Conservation (phyloP, 2,888 invertebrate genomes). For the Maniola hyperantus region DNA sequence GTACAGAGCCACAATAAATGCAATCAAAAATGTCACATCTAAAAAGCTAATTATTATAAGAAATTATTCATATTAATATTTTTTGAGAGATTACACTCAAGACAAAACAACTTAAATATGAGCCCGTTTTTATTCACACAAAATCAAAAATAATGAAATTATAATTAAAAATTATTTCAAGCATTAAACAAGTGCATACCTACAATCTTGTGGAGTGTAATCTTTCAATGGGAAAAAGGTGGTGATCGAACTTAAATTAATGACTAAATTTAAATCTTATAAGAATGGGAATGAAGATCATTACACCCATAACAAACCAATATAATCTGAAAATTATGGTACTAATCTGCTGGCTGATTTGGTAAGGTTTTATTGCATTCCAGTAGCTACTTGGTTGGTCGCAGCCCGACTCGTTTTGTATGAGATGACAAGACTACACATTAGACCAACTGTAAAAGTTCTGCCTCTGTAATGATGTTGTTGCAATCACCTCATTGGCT, state of each 20-base stretch:
- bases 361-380: no score
- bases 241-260: conserved; percentile 45
- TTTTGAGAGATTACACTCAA: conserved; percentile 16
- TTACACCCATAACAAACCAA: conserved; percentile 51
- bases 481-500: no score
- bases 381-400: no score
- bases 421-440: no score
- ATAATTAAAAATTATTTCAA: background rate
- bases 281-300: conserved; percentile 63
- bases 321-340: conserved; percentile 31
- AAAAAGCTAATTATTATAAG: background rate
- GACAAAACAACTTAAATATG: background rate
- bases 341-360: background rate
- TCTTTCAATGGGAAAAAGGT: conserved; percentile 15
- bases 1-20: no score
- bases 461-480: no score
- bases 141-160: no score
- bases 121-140: background rate
- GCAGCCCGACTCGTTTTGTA: no score
- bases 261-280: conserved; percentile 45
- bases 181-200: background rate
- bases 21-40: no score
- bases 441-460: no score
- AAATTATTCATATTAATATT: background rate
- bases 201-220: conserved; percentile 8